Percentiles rank a stretch among this genome's conserved stretches.
These are phyloP conservation scores for Tyrannus savana DNA, from an alignment of 2,113 vertebrate species.

Conservation along the genomic window DNA sequence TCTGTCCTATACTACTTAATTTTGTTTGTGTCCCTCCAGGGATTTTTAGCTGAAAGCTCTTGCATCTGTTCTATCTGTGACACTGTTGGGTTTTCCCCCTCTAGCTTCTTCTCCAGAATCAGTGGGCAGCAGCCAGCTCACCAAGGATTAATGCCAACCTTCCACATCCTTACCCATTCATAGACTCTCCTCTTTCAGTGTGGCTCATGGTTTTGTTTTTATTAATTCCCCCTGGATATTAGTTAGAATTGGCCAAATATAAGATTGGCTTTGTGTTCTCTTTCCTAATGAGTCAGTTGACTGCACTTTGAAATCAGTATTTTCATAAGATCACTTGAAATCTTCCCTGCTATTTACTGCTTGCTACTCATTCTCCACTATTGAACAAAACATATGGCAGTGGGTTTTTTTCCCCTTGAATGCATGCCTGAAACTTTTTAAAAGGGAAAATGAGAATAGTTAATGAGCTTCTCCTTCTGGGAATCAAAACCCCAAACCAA, in stretches of 20 bases:
- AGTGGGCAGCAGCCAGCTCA: constrained; percentile 24
- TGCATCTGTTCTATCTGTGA: not conserved
- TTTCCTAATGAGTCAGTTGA: not conserved
- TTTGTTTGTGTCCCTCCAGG: not conserved
- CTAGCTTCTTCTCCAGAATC: not conserved
- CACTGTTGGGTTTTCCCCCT: not conserved
- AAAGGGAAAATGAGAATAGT: not conserved
- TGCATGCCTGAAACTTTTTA: constrained; percentile 3
- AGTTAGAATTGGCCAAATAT: not conserved
- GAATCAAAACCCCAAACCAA: not conserved
- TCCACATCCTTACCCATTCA: not conserved
- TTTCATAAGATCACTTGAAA: constrained; percentile 3
- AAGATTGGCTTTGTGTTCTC: not conserved
- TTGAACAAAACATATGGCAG: constrained; percentile 8
- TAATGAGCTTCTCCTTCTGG: not conserved
- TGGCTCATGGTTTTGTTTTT: not conserved
- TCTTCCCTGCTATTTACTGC: constrained; percentile 23
- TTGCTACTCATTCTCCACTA: not conserved
- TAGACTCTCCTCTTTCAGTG: not conserved
- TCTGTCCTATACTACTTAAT: not conserved
- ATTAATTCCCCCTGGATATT: not conserved
- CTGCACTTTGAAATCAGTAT: not conserved
- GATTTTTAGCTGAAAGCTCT: constrained; percentile 4
- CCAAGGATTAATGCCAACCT: not conserved
- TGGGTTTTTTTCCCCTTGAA: not conserved